Evolutionary conservation across 2,113 vertebrate species (phyloP), one percentile per base, ranked within the genome.

Genomic region (Corydoras sp.): DNA sequence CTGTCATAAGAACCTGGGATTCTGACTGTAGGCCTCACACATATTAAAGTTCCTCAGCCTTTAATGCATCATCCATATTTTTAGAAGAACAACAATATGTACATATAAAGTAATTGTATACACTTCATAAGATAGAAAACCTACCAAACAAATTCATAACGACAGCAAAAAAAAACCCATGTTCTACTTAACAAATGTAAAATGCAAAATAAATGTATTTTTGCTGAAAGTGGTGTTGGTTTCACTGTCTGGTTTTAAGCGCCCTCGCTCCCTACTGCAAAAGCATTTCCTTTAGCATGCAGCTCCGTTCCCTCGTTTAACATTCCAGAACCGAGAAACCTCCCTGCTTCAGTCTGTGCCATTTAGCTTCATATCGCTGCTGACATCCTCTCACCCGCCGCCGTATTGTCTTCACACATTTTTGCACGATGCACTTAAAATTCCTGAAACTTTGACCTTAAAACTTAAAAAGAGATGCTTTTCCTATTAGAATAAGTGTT

Each of bases 271-370:
- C 81, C 79, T 80, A 72, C 83, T 80, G 72, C 30, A 73, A 88
- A 76, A 85, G 79, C 86, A 87, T 90, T 90, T 88, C 85, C 85
- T 87, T 81, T 83, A 82, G 85, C 87, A 85, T 86, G 82, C 35
- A 81, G 84, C 82, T 79, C 62, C 48, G 65, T 82, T 85, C 83
- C 85, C 89, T 89, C 88, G 84, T 86, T 79, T 78, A 87, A 84
- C 89, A 90, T 90, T 91, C 89, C 88, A 88, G 68, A 82, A 82
- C 81, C 77, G 80, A 86, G 86, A 90, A 88, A 88, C 89, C 84
- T 88, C 87, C 84, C 84, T 65, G 80, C 82, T 73, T 82, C 73
- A 79, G 79, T 81, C 79, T 86, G 80, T 84, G 88, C 78, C 80
- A 85, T 86, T 84, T 72, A 56, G 82, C 78, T 83, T 76, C 60